Conservation (phyloP, 2,113 vertebrate genomes). For the Balaenoptera acutorostrata region DNA sequence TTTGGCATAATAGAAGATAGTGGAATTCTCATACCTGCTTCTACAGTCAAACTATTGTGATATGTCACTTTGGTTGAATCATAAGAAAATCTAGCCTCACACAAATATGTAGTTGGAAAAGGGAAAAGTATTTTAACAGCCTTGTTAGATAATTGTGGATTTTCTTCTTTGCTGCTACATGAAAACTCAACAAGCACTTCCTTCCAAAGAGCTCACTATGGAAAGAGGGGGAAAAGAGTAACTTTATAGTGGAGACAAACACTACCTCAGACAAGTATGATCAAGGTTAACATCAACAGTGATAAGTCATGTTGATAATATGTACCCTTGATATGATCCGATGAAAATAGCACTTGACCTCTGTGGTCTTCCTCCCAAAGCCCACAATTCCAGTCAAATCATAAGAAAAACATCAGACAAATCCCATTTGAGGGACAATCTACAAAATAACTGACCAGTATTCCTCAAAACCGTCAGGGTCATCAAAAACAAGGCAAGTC, state of each 20-base stretch:
- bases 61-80: not conserved
- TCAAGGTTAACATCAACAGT: not conserved
- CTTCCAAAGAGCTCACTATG: not conserved
- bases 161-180: not conserved
- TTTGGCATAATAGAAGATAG: not conserved
- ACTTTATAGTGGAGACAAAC: not conserved
- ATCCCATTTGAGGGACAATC: not conserved
- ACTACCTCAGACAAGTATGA: not conserved
- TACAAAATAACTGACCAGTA: not conserved
- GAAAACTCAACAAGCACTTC: not conserved
- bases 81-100: not conserved
- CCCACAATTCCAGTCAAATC: not conserved
- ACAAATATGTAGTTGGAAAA: not conserved
- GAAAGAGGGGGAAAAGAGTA: not conserved
- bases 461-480: not conserved
- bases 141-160: not conserved
- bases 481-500: not conserved
- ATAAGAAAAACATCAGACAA: constrained; percentile 4
- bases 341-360: not conserved
- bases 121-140: not conserved
- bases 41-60: not conserved
- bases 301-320: not conserved
- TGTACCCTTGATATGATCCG: not conserved
- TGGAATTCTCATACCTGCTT: not conserved
- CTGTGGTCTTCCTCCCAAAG: not conserved